Evolutionary conservation across 2,888 invertebrate species (phyloP), one percentile per base, ranked within the genome.

Genomic region (Lycia hirtaria): DNA sequence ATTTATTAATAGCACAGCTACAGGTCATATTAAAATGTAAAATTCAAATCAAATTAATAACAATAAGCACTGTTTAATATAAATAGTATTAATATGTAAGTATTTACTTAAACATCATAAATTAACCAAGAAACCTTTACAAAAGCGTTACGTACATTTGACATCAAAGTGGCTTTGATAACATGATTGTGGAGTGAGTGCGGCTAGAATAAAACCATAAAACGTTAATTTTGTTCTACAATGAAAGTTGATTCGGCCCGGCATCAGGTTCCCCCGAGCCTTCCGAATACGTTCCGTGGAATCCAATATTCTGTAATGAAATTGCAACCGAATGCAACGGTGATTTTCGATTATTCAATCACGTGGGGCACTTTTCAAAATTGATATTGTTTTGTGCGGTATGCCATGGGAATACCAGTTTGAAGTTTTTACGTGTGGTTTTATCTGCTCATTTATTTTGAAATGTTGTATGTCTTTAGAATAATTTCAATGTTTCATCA

Each of bases 241-340:
- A 56, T 56, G 78, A 80, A 83, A 85, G 79, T 82, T 83, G 81
- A 83, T 84, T 83, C 78, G 71, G 24, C 78, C 78, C 71, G 70
- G 71, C 77, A 71, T 76, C 79, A 79, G 76, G 73, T 75, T 80
- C 84, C 84, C 81, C 62, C 62, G 83, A 77, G 84, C 40, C 32
- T 56, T 41, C 77, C 68, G 75, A 82, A 81, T 81, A 79, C 79
- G 79, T 75, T 81, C 75, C 79, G 71, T 78, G 80, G 72, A 80
- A 87, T 85, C 76, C 83, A 85, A 87, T 87, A 85, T 85, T 77
- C 83, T 71, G 74, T 89, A 89, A 89, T 88, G 83, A 85, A 87
- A 88, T 87, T 88, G 85, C 83, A 88, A 77, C 76, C 77, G 81
- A 83, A 83, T 83, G 81, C 83, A 81, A 81, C 82, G 78, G 80